These are phyloP conservation scores for Pipa parva DNA, from an alignment of 2,113 vertebrate species.

Conservation along the genomic window DNA sequence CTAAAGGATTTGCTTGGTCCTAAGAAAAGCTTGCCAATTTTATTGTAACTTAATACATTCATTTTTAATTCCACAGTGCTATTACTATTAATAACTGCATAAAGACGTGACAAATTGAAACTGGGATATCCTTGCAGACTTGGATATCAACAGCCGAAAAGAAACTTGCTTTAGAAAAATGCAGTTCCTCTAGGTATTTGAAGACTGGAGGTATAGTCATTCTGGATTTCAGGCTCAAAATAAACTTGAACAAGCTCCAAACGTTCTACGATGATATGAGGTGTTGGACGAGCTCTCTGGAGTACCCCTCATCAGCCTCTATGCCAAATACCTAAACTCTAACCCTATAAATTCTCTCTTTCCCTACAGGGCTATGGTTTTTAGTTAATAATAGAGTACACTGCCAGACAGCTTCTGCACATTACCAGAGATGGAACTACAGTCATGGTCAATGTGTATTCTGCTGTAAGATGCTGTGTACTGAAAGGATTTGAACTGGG, in stretches of 20 bases:
- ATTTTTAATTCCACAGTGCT: not conserved
- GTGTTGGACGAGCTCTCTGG: slow-evolving; percentile 5
- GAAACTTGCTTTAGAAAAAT: not conserved
- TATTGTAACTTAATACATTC: not conserved
- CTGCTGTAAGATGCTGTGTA: not conserved
- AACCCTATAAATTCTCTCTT: slow-evolving; percentile 7
- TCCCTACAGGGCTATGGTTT: not conserved
- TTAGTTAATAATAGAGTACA: not conserved
- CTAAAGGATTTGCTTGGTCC: not conserved
- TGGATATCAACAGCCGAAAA: slow-evolving; percentile 1
- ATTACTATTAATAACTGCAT: not conserved
- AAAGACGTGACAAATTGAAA: not conserved
- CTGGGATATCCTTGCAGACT: not conserved
- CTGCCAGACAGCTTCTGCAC: not conserved
- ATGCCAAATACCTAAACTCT: not conserved
- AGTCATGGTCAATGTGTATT: not conserved
- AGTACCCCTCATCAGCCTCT: not conserved
- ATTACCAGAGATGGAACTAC: not conserved
- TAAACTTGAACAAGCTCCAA: not conserved
- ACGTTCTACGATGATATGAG: not conserved
- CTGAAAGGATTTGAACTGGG: not conserved
- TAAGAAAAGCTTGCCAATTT: not conserved
- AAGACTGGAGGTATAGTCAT: slow-evolving; percentile 16
- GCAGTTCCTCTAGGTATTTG: not conserved
- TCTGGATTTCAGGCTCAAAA: slow-evolving; percentile 28